Base-by-base conservation (phyloP, 2,113 vertebrate genomes). In the Sialia sialis region DNA sequence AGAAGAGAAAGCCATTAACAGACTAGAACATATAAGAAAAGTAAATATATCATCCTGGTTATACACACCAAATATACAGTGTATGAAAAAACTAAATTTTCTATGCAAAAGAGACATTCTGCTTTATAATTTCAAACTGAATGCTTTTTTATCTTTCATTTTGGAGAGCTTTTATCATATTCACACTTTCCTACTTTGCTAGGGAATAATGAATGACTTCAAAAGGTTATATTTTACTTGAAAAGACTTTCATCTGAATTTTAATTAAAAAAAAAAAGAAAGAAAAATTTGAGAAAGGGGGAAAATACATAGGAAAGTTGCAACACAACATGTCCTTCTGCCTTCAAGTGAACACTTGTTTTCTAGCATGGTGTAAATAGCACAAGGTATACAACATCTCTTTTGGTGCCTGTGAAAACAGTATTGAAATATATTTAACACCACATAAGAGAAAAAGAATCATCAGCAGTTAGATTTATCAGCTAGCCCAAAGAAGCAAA, bases 181-280 rank as follows among this genome's bases (percentile, higher is more conserved):
- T 79, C 81, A 38, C 63, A 62, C 78, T 91, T 85, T 75, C 62
- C 17, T 79, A 63, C 59, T 94, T 70, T 89, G 22, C 75, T 95
- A 6, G 10, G 36, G 32, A 95, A 94, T 93, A 91, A 91, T 55
- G 66, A 94, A 91, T 4, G 0, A 87, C 84, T 95, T 96, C 89
- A 93, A 91, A 97, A 95, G 77, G 59, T 94, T 93, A 43, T 87
- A 80, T 77, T 91, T 94, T 91, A 77, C 54, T 75, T 89, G 63
- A 93, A 95, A 84, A 70, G 46, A 43, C 34, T 90, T 94, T 62
- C 49, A 87, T 82, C 58, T 89, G 90, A 92, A 78, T 92, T 93
- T 90, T 81, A 74, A 79, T 72, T 63, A 2, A n/a, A 48, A 51
- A 48, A 72, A 48, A 51, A 67, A 38, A 38, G 9, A 4, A 39